Base-by-base conservation (phyloP, 2,888 invertebrate genomes). In the Conistra vaccinii region DNA sequence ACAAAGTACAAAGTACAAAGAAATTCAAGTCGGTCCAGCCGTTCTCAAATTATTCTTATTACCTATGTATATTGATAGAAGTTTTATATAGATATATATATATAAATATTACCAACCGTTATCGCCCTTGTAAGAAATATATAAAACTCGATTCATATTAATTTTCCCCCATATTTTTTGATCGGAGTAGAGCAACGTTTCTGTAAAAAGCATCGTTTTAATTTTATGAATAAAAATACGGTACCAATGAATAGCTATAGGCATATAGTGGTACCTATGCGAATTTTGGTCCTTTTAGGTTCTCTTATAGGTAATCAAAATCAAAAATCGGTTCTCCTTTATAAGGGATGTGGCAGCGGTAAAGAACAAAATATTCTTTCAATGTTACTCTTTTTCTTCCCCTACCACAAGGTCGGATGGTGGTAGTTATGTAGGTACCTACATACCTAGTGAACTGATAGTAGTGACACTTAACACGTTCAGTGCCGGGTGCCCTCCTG, bases 111-210 rank as follows among this genome's bases (percentile, higher is more conserved):
- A 91, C 93, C 92, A 88, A 95, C 95, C 84, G 45, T 89, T 81
- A 32, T 76, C 61, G 79, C 92, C 91, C 83, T 88, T 91, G 80
- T 92, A 96, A 82, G 92, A 93, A 76, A 96, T 93, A 81, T 96
- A 95, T 51, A 95, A 89, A 63, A 96, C 89, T 75, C 95, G 89
- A 75, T 95, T 94, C 42, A 92, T 80, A 73, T 84, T 84, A 2
- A 92, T 85, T 53, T 84, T 84, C 3, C 89, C 89, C 94, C 94
- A 96, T 68, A 93, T 83, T 88, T 91, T 92, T 81, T 92, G 89
- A 75, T 96, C 94, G 6, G 78, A 76, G 77, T 85, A 95, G 55
- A 96, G 61, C 42, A 89, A 55, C 23, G 55, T 83, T 39, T 90
- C 95, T 95, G 90, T 10, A 91, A 91, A 42, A n/a, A 42, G 0